phyloP scores from a whole-genome alignment of 2,797 vertebrate species.

The Urocyon cinereoargenteus region DNA sequence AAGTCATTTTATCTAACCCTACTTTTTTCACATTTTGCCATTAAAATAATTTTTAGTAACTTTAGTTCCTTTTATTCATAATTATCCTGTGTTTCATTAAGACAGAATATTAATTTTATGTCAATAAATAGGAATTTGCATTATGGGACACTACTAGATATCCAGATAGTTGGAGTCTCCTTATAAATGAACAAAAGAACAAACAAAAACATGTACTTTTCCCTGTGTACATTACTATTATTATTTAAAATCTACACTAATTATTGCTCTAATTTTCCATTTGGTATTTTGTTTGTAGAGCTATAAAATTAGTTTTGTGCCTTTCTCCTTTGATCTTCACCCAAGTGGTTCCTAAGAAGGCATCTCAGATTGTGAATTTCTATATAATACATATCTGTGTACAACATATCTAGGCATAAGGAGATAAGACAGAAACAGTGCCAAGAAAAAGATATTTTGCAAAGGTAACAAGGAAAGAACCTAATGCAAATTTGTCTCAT shows the following conservation, averaged over 20 bases:
- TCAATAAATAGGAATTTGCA: neutral
- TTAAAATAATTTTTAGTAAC: neutral
- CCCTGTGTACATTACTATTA: neutral
- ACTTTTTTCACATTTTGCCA: neutral
- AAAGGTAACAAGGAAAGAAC: neutral
- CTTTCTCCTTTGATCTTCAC: neutral
- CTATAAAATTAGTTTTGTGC: neutral
- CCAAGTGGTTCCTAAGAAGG: neutral
- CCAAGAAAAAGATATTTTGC: neutral
- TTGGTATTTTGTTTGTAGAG: neutral
- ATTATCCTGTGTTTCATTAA: neutral
- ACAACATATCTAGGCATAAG: neutral
- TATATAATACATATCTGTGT: neutral
- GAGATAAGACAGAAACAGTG: neutral
- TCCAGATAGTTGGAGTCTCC: neutral
- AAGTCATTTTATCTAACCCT: neutral
- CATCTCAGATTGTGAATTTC: neutral
- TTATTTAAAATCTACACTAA: neutral
- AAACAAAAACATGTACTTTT: neutral
- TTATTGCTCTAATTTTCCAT: neutral
- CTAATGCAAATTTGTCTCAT: neutral
- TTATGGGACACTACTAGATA: neutral
- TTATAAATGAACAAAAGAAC: neutral
- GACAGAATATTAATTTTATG: neutral
- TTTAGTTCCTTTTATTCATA: neutral